Percentiles rank a stretch among this genome's conserved stretches.
Conservation (phyloP, 2,888 invertebrate genomes). For the Rotaria magnacalcarata region DNA sequence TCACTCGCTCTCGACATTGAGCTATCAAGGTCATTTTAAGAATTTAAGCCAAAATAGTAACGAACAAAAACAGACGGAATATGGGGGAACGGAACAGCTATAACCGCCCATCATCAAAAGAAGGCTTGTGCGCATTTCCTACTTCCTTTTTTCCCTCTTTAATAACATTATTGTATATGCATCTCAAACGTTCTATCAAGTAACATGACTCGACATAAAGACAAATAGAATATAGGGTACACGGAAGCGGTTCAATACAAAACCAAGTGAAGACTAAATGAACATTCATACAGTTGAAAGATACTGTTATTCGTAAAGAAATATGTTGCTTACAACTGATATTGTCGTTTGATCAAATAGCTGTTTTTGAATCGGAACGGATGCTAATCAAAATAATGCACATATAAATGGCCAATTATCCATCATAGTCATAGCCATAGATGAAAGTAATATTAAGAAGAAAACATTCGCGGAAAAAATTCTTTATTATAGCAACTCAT, state of each 20-base stretch:
- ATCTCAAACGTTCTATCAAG: background rate
- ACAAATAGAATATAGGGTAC: background rate
- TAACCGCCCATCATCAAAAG: background rate
- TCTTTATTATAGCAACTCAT: too few species aligned
- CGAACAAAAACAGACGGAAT: background rate
- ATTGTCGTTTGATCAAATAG: too few species aligned
- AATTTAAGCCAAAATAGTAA: background rate
- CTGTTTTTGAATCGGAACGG: background rate
- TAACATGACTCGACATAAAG: background rate
- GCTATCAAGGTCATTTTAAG: conserved; percentile 14
- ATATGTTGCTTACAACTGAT: background rate
- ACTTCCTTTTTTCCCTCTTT: background rate
- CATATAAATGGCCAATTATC: background rate
- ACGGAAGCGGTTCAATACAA: background rate
- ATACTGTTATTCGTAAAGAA: background rate
- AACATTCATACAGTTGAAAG: background rate
- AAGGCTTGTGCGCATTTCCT: conserved; percentile 20
- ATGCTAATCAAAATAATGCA: conserved; percentile 20
- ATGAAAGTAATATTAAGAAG: background rate
- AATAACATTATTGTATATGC: conserved; percentile 10
- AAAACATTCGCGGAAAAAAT: too few species aligned
- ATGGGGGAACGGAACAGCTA: background rate
- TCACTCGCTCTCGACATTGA: background rate
- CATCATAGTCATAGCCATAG: too few species aligned
- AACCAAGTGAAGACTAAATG: background rate